A percentile compares a stretch with the other conserved stretches of the same genome.
These are phyloP conservation scores for Zhuqinia jingwanae DNA, from an alignment of 2,888 invertebrate genomes.

Conservation along the genomic window DNA sequence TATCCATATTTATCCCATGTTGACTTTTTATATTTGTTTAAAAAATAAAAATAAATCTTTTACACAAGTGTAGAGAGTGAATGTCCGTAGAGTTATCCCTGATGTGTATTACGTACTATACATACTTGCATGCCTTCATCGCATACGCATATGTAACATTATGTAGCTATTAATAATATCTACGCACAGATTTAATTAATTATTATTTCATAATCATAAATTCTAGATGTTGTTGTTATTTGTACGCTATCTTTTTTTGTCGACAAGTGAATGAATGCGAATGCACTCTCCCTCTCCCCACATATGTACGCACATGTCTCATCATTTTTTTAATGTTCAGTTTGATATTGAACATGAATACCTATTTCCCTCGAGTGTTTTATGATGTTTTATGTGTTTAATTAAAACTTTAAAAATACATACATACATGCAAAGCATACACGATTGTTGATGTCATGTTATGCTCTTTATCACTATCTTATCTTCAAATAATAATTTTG, in stretches of 20 bases:
- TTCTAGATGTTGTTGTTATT: neutral
- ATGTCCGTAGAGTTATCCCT: neutral
- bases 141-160: neutral
- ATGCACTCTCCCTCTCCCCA: neutral
- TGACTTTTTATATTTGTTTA: constrained; percentile 12
- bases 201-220: constrained; percentile 52
- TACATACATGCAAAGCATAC: too few relatives aligned
- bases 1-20: too few relatives aligned
- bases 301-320: neutral
- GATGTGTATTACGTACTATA: too few relatives aligned
- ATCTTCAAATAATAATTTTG: constrained; percentile 16
- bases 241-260: neutral
- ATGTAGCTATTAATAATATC: constrained; percentile 6
- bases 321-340: neutral
- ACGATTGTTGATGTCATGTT: neutral
- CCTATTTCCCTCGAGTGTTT: neutral
- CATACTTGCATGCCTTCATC: too few relatives aligned
- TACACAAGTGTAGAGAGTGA: neutral
- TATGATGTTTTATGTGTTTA: constrained; percentile 2
- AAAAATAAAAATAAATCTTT: neutral
- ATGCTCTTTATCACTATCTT: too few relatives aligned
- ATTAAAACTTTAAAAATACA: constrained; percentile 13
- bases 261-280: constrained; percentile 27
- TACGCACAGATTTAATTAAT: constrained; percentile 44
- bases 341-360: constrained; percentile 15